Base-by-base conservation (phyloP, 2,797 vertebrate species). In the Rhinatrema bivittatum region DNA sequence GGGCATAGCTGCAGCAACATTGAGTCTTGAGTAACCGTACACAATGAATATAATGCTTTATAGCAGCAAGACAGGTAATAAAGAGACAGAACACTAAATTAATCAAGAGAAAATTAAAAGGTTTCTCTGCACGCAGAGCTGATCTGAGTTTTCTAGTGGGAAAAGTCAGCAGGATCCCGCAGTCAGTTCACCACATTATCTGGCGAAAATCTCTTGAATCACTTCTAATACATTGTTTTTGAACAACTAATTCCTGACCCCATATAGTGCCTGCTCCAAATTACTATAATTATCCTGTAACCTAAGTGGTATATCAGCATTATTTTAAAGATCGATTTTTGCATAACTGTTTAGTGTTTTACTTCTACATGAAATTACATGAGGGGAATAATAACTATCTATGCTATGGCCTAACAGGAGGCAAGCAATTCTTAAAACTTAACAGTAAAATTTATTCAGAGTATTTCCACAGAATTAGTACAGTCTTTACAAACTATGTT, bases 261-360 rank as follows among this genome's bases (percentile, higher is more conserved):
- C 74, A 67, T 63, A 81, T 74, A 78, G 76, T 47, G 70, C 51
- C 81, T 74, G 58, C 69, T 69, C 57, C 61, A 84, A 82, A 84
- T 85, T 72, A 80, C 81, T 76, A 50, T 80, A 82, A 83, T 85
- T 82, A 84, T 53, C 53, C 59, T 4, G 51, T 48, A 66, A 56
- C 15, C 28, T 66, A 82, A 82, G 73, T 80, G 74, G 63, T 60
- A 72, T 79, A 83, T 84, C 69, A 74, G 72, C 74, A 73, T 36
- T 75, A 70, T 53, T 51, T 67, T 72, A 67, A 75, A 70, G 50
- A 60, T 54, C 61, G 64, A 76, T 60, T 73, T 73, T 46, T 70
- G 53, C 55, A 66, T 52, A 65, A 46, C 53, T 69, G 69, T 59
- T 65, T 61, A 70, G 72, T 76, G 77, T 62, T 62, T 57, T 52